Evolutionary conservation across 2,888 invertebrate species (phyloP).

Genomic region (Altica lythri): DNA sequence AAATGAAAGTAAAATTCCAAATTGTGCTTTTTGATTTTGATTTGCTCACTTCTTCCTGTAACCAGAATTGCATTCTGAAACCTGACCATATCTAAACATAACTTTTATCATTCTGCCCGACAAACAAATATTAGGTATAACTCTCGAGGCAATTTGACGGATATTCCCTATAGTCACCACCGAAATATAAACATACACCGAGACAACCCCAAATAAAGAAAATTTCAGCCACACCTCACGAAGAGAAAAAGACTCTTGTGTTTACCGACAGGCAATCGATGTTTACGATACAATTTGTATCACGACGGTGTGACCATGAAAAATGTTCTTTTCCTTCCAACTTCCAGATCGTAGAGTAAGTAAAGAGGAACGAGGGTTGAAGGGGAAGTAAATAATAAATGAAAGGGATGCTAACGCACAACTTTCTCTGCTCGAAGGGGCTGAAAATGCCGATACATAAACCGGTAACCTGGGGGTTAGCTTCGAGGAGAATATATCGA

Average conservation of each 20-base stretch:
- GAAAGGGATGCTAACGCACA: slow-evolving; percentile 39
- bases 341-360: slow-evolving; percentile 28
- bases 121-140: no score
- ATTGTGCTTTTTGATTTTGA: no score
- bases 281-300: slow-evolving; percentile 41
- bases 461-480: slow-evolving; percentile 1
- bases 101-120: no score
- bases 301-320: slow-evolving; percentile 45
- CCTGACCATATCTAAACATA: no score
- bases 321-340: slow-evolving; percentile 41
- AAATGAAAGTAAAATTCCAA: no score
- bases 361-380: slow-evolving; percentile 12
- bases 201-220: slow-evolving; percentile 5
- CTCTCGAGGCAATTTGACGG: slow-evolving; percentile 9
- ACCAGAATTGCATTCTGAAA: no score
- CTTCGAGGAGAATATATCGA: slow-evolving; percentile 25
- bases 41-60: no score
- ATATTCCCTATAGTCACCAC: slow-evolving; percentile 18
- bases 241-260: slow-evolving; percentile 2
- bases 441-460: slow-evolving; percentile 36
- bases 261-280: slow-evolving; percentile 31
- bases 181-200: slow-evolving; percentile 1
- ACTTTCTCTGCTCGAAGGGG: slow-evolving; percentile 34
- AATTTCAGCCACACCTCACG: slow-evolving; percentile 12
- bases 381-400: slow-evolving; percentile 48